Conservation (phyloP, 30 jellyfish, hydroid and myxozoan species). For the Aurelia aurita region DNA sequence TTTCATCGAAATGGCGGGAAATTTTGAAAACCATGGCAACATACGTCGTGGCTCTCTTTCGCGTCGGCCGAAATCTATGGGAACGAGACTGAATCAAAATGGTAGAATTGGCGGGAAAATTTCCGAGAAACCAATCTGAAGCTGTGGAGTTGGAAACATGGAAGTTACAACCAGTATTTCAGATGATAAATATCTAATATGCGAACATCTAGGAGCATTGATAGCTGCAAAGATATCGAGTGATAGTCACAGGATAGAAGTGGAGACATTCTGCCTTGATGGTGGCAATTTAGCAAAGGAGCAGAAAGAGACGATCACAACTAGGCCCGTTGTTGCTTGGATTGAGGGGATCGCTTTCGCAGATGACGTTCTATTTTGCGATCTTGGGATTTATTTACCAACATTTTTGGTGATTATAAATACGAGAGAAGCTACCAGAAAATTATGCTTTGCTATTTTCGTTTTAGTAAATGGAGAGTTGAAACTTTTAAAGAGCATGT, state of each 20-base stretch:
- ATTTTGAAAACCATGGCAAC: no score
- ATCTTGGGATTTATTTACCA: conserved; percentile 11
- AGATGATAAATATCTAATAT: no score
- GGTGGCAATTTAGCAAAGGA: background rate
- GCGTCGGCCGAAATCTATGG: no score
- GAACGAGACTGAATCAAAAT: no score
- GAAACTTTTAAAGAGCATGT: background rate
- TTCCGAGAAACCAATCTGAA: no score
- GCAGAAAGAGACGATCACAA: background rate
- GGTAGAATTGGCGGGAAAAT: no score
- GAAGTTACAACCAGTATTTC: no score
- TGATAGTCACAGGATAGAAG: conserved; percentile 6
- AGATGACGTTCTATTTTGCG: background rate
- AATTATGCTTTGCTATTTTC: background rate
- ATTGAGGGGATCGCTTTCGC: background rate
- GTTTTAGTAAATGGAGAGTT: background rate
- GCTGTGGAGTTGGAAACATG: no score
- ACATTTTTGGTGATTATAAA: background rate
- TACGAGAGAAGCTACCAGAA: background rate
- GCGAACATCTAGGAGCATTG: conserved; percentile 14
- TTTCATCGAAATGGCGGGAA: no score
- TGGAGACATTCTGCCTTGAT: background rate
- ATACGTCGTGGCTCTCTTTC: no score
- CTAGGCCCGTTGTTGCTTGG: background rate
- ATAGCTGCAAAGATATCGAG: conserved; percentile 3